A percentile compares a stretch with the other conserved stretches of the same genome.
Evolutionary conservation across 2,888 invertebrate species (phyloP).

Genomic region (Cerceris ruficornis): DNA sequence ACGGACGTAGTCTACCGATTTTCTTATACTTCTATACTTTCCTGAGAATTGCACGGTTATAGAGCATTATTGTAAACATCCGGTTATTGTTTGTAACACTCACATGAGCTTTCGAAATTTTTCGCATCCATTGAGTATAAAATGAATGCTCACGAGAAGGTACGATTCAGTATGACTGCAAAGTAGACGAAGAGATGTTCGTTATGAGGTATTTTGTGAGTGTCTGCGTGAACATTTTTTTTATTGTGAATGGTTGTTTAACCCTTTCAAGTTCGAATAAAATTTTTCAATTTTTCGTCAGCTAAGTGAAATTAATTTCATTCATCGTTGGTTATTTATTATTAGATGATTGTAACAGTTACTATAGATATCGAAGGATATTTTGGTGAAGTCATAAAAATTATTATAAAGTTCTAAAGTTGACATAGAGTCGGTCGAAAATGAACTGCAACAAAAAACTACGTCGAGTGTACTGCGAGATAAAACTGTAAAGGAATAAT

Average conservation of each 20-base stretch:
- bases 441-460: too few relatives aligned
- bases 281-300: too few relatives aligned
- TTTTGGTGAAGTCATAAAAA: too few relatives aligned
- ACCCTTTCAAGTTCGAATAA: background rate
- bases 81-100: conserved; percentile 64
- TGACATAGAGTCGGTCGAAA: too few relatives aligned
- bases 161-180: conserved; percentile 30
- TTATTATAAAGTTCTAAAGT: too few relatives aligned
- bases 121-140: conserved; percentile 60
- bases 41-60: conserved; percentile 33
- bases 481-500: background rate
- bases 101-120: conserved; percentile 71
- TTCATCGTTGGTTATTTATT: background rate
- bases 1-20: conserved; percentile 42
- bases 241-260: background rate
- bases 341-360: too few relatives aligned
- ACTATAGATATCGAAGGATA: too few relatives aligned
- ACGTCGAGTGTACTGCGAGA: too few relatives aligned
- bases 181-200: conserved; percentile 9
- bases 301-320: background rate
- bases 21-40: conserved; percentile 66
- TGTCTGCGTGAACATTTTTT: conserved; percentile 29
- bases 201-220: conserved; percentile 68
- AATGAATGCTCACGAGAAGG: conserved; percentile 45
- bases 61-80: conserved; percentile 72